A percentile compares a stretch with the other conserved stretches of the same genome.
phyloP scores from a whole-genome alignment of 1,140 invertebrate genomes.

The Atta cephalotes region DNA sequence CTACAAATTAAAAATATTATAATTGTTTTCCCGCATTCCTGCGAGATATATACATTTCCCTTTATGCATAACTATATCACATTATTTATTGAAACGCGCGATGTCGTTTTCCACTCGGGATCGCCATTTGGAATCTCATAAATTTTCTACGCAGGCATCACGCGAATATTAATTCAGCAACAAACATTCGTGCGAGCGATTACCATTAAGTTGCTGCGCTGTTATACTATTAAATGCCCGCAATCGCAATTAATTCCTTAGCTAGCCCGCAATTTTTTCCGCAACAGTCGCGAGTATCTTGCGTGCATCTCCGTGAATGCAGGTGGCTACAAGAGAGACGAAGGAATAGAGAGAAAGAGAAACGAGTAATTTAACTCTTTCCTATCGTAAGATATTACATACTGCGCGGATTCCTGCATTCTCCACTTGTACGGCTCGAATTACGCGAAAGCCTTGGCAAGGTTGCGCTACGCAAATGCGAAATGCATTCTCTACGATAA shows the following conservation, averaged over 20 bases:
- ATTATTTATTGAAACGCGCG: neutral
- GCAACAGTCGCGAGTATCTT: neutral
- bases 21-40: neutral
- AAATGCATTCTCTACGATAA: constrained; percentile 23
- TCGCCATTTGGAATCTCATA: constrained; percentile 1
- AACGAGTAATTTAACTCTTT: constrained; percentile 33
- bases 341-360: neutral
- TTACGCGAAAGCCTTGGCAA: constrained; percentile 57
- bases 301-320: constrained; percentile 8
- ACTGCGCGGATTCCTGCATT: constrained; percentile 38
- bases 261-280: neutral
- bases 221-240: constrained; percentile 40
- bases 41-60: neutral
- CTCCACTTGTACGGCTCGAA: constrained; percentile 28
- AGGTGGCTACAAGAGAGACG: neutral
- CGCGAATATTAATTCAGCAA: constrained; percentile 51
- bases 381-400: constrained; percentile 36
- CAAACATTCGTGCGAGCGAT: constrained; percentile 22
- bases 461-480: constrained; percentile 2
- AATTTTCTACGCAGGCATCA: constrained; percentile 24
- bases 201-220: constrained; percentile 5
- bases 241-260: constrained; percentile 42
- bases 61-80: neutral
- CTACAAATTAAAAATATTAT: neutral
- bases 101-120: neutral